Evolutionary conservation across 2,113 vertebrate genomes (phyloP), one percentile per base, ranked within the genome.

Genomic region (Elanoides forficatus): DNA sequence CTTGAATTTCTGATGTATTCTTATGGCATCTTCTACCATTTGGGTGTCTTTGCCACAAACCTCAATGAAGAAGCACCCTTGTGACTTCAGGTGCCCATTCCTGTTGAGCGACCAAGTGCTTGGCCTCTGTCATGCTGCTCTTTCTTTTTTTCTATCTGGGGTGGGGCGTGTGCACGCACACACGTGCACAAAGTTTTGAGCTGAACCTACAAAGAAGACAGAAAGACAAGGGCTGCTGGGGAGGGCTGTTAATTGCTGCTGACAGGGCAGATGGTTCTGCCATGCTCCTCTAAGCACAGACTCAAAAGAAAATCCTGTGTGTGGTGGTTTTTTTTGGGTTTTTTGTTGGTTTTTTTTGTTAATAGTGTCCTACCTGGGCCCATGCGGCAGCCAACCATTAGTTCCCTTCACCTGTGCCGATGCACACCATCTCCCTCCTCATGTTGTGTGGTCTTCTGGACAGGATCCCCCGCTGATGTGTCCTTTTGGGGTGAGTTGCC

Each of bases 21-120:
- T 36, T 65, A 36, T 0, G 1, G 32, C 12, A 11, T 25, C 1
- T 0, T 36, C 63, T 36, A 6, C 23, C n/a, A 6, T 16, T 5
- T 66, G 56, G 11, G 9, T 47, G 9, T 18, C 53, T 90, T 52
- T 87, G 68, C 38, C 43, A 30, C 42, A 58, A 48, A 15, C 23
- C 47, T 71, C 42, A 25, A 4, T 23, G 34, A 59, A 85, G 68
- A 5, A 18, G 32, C 53, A 72, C 36, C 26, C 38, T 42, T n/a
- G 15, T 23, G 52, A 27, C 47, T 48, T 26, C 19, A 68, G 70
- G 26, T 42, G 23, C 30, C 66, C 3, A 1, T 34, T 81, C 34
- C 65, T 74, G 40, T 21, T 63, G 4, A 45, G 53, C 0, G 6
- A n/a, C 45, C 34, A 16, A 18, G 22, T 8, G 18, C 45, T 29